Evolutionary conservation across 2,113 vertebrate genomes (phyloP), one percentile per base, ranked within the genome.

Genomic region (Varanus salvator): DNA sequence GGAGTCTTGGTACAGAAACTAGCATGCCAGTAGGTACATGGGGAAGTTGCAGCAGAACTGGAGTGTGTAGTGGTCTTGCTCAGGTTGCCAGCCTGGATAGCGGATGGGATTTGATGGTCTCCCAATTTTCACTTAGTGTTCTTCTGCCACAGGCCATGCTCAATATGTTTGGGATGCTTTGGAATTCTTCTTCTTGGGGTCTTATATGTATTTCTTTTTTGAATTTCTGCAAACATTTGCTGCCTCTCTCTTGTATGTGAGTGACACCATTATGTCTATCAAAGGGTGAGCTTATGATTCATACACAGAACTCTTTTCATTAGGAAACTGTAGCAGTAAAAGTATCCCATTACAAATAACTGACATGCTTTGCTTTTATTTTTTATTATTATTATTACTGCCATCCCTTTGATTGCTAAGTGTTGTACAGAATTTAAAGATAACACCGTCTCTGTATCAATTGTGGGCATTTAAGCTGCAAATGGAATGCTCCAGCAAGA

Each of bases 351-450:
- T 23, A 4, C 52, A 75, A 54, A 34, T 6, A 74, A 57, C 6
- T 82, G 52, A 87, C 14, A 6, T 1, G 0, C 3, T 74, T 2
- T 21, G 9, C 8, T 74, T 7, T 23, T 44, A 17, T 29, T 14
- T 0, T 0, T 0, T 77, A n/a, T 88, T 3, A 3, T 27, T 50
- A 25, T 23, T 44, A 48, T 21, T 50, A 60, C 14, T n/a, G 34
- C 21, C 14, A 34, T 14, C n/a, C 72, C 3, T 25, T 8, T 23
- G 44, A 77, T 25, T 77, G 75, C 6, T 60, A 81, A 17, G 52
- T 31, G 15, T 12, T 29, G 6, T 60, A 57, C 80, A 81, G 57
- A 54, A 54, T 19, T 80, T 54, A 57, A 77, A 48, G 38, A 38
- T 6, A 38, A 38, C 15, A 50, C 48, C 4, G 23, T 19, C 25